Evolutionary conservation across 2,113 vertebrate species (phyloP).

Genomic region (Phylloscopus whistleri): DNA sequence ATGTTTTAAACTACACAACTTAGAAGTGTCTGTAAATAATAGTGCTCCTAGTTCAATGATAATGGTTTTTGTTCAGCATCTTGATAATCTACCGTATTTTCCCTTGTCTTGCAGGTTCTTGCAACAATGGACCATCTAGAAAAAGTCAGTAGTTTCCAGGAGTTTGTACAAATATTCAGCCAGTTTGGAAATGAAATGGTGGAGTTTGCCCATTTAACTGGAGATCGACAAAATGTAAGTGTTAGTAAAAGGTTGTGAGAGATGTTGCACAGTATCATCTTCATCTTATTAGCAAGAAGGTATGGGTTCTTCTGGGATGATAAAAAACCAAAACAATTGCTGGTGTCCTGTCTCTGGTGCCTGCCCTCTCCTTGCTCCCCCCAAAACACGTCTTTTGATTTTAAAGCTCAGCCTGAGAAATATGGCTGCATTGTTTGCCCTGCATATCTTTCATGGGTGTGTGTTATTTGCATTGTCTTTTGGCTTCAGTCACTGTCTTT

Average conservation of each 20-base stretch:
- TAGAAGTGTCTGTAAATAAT: not conserved
- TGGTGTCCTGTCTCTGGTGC: not conserved
- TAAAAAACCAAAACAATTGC: not conserved
- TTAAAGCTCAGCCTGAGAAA: not conserved
- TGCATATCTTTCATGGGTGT: not conserved
- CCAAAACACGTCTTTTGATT: not conserved
- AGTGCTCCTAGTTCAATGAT: not conserved
- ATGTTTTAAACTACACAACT: not conserved
- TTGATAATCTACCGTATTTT: not conserved
- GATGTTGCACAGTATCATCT: not conserved
- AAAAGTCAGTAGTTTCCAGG: constrained; percentile 95
- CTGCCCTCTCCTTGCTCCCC: not conserved
- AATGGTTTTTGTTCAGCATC: not conserved
- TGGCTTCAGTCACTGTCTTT: not conserved
- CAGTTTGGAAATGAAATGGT: constrained; percentile 99
- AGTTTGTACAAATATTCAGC: constrained; percentile 99
- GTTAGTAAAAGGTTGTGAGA: not conserved
- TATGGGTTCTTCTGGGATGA: not conserved
- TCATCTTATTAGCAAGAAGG: not conserved
- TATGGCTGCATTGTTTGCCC: not conserved
- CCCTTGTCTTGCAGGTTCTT: constrained; percentile 81
- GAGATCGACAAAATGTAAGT: constrained; percentile 97
- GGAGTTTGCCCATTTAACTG: constrained; percentile 97
- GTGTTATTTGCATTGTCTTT: not conserved
- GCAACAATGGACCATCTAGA: constrained; percentile 94